A percentile compares a stretch with the other conserved stretches of the same genome.
Evolutionary conservation across 2,113 vertebrate species (phyloP).

Genomic region (Anguilla japonica): DNA sequence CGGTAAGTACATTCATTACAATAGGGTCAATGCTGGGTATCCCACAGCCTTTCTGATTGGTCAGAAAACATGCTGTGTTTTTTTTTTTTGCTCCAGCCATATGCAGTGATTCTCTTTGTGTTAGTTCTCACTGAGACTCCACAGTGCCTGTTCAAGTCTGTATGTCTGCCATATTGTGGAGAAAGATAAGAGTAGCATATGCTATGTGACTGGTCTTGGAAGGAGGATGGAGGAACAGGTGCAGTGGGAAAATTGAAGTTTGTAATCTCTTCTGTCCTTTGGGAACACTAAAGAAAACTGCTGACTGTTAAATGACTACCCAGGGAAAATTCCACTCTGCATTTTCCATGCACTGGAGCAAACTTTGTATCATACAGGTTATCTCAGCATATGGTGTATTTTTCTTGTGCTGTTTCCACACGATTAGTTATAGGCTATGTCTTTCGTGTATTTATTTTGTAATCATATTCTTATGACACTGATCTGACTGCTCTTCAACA

Average conservation of each 20-base stretch:
- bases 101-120: background rate
- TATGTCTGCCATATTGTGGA: background rate
- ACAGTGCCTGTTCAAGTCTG: background rate
- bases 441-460: too few species aligned
- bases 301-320: background rate
- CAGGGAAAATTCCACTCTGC: background rate
- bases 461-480: too few species aligned
- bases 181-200: background rate
- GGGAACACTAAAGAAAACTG: background rate
- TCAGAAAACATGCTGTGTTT: background rate
- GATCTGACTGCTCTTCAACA: too few species aligned
- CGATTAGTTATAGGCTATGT: too few species aligned
- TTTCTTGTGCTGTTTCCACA: background rate
- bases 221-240: background rate
- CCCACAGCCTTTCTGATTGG: background rate
- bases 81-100: background rate
- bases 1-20: conserved; percentile 63
- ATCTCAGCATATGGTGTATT: background rate
- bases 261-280: background rate
- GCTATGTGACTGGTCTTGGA: background rate
- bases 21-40: background rate
- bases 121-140: background rate
- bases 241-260: background rate
- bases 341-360: background rate
- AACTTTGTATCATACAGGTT: background rate